phyloP scores from a whole-genome alignment of 2,797 vertebrate species.

The Epinephelus coioides region DNA sequence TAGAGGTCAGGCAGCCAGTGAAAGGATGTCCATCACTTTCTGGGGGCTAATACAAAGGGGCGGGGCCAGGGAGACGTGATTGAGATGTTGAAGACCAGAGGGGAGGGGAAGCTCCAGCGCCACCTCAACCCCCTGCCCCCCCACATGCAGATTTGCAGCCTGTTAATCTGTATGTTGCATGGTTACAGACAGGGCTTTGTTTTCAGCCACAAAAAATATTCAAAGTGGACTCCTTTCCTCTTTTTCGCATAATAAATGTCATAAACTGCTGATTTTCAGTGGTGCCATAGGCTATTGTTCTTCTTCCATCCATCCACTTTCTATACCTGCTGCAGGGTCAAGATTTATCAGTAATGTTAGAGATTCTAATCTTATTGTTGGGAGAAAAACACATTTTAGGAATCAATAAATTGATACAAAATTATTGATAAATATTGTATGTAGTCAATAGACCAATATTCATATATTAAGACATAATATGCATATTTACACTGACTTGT shows the following conservation, averaged over 20 bases:
- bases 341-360: neutral
- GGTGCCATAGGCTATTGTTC: neutral
- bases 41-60: slow-evolving; percentile 92
- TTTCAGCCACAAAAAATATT: slow-evolving; percentile 37
- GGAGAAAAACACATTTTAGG: neutral
- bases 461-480: neutral
- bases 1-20: slow-evolving; percentile 97
- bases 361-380: neutral
- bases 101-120: slow-evolving; percentile 53
- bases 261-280: slow-evolving; percentile 13
- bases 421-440: neutral
- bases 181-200: slow-evolving; percentile 51
- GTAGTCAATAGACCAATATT: neutral
- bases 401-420: neutral
- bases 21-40: slow-evolving; percentile 97
- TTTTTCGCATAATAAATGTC: slow-evolving; percentile 7
- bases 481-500: neutral
- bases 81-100: slow-evolving; percentile 93
- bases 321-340: neutral
- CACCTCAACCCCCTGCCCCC: slow-evolving; percentile 45
- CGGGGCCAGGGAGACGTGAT: slow-evolving; percentile 90
- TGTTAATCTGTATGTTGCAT: slow-evolving; percentile 72
- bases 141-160: slow-evolving; percentile 89
- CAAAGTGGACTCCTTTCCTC: neutral
- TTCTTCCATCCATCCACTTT: neutral